phyloP scores from a whole-genome alignment of 2,797 vertebrate genomes.

The Amazona ochrocephala region DNA sequence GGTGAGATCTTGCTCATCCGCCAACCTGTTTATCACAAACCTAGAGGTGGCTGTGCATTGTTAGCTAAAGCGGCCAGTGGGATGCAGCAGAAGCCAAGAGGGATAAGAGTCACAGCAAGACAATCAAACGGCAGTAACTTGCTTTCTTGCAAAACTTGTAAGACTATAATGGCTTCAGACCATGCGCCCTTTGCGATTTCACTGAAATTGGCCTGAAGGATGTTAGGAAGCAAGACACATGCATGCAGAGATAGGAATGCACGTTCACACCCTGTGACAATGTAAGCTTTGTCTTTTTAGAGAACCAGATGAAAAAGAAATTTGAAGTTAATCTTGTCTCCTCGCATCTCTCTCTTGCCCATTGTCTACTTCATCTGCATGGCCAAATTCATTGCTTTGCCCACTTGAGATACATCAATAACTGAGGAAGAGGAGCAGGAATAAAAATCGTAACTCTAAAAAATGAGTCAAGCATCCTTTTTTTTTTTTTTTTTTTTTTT shows the following conservation, averaged over 20 bases:
- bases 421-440: not conserved
- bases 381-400: not conserved
- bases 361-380: not conserved
- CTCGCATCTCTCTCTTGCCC: not conserved
- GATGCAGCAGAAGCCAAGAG: not conserved
- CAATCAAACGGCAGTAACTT: not conserved
- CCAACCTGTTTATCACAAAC: not conserved
- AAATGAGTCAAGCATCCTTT: not conserved
- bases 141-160: not conserved
- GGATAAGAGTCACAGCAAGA: not conserved
- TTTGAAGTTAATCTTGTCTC: not conserved
- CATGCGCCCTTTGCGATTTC: not conserved
- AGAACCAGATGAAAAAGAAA: not conserved
- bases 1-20: not conserved
- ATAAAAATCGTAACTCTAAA: not conserved
- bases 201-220: not conserved
- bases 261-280: not conserved
- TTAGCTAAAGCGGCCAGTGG: not conserved
- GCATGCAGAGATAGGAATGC: not conserved
- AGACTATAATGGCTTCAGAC: not conserved
- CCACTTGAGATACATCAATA: not conserved
- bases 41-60: not conserved
- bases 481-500: not conserved
- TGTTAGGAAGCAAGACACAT: not conserved
- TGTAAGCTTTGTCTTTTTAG: not conserved